Evolutionary conservation across 2,797 vertebrate species (phyloP).

Genomic region (Platalea minor): DNA sequence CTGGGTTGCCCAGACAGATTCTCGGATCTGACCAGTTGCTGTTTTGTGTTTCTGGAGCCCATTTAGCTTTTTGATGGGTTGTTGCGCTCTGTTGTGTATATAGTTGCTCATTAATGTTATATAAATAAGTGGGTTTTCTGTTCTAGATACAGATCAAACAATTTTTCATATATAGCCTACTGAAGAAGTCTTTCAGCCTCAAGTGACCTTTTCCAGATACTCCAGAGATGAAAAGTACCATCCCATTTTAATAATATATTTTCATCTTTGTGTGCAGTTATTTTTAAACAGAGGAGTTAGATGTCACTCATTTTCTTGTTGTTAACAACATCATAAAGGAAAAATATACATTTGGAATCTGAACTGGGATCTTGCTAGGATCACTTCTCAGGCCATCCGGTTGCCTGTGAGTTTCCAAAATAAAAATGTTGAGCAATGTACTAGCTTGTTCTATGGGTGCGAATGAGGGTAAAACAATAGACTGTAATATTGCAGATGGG

Average conservation of each 20-base stretch:
- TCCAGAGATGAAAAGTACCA: background rate
- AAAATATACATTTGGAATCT: background rate
- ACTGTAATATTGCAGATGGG: background rate
- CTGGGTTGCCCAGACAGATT: background rate
- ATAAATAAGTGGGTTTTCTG: background rate
- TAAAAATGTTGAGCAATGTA: background rate
- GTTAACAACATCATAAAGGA: background rate
- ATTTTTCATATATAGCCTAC: background rate
- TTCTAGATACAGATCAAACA: background rate
- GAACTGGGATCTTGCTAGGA: background rate
- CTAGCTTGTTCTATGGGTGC: background rate
- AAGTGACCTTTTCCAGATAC: background rate
- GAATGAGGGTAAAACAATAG: background rate
- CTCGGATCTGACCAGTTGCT: background rate
- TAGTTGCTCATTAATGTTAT: background rate
- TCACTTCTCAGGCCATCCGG: background rate
- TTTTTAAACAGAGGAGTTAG: background rate
- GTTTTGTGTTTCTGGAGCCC: background rate
- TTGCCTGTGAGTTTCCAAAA: background rate
- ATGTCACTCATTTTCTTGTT: background rate
- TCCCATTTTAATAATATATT: background rate
- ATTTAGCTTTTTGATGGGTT: background rate
- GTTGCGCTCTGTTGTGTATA: background rate
- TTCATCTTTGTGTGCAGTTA: background rate
- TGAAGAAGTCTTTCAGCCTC: background rate